Base-by-base conservation (phyloP, 2,888 invertebrate species). In the Latheticus oryzae region DNA sequence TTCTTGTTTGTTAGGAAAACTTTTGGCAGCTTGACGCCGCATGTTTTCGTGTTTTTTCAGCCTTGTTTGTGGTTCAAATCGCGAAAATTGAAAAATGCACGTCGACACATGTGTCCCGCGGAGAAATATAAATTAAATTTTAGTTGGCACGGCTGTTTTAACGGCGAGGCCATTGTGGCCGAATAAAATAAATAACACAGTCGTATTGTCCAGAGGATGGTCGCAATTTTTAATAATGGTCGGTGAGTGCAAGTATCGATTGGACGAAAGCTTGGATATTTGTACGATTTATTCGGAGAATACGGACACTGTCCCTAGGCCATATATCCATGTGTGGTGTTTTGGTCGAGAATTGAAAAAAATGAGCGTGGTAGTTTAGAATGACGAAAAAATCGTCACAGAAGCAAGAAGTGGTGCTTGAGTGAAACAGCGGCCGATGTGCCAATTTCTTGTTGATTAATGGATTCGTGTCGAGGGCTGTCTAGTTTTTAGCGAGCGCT, bases 1-100 rank as follows among this genome's bases (percentile, higher is more conserved):
- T 16, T 9, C 68, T 70, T 70, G 72, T 74, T 74, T 73, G 73
- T 73, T 73, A 74, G 71, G 68, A 74, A 76, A 76, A 67, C 73
- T 76, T 73, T 76, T 77, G 77, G 74, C 77, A 76, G 75, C 72
- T 77, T 76, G 76, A 76, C 76, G 73, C 70, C 65, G 63, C 55
- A 52, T 63, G 64, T 67, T 71, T 69, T 68, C 65, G 62, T 68
- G 67, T 69, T 69, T 71, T 67, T 62, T 58, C n/a, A n/a, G n/a
- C n/a, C n/a, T n/a, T 43, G 47, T 40, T 61, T 61, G 58, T 54
- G 40, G 35, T 48, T 12, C 42, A 17, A 43, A 53, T 52, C 37
- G 33, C 45, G 47, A 52, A 58, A 61, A 71, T 70, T 71, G 67
- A 71, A 71, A 71, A 71, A 69, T 70, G 67, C 68, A 64, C 28